Base-by-base conservation (phyloP, 2,113 vertebrate genomes). In the Suncus etruscus region DNA sequence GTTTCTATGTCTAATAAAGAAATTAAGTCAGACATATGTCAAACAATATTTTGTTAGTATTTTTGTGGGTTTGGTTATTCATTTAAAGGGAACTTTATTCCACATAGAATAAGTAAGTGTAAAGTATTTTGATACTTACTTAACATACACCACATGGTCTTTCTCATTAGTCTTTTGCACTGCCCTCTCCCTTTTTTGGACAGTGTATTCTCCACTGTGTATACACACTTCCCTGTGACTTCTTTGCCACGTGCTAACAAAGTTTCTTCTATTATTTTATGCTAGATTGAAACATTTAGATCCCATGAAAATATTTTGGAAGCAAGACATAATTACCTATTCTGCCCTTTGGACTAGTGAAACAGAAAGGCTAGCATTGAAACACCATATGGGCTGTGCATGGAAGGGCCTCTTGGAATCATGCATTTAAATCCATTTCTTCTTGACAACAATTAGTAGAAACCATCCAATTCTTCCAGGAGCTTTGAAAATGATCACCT, bases 401-500 rank as follows among this genome's bases (percentile, higher is more conserved):
- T 89, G 70, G 39, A 50, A 69, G 92, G 83, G 70, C 29, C 80
- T 83, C 45, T 86, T 94, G 86, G 93, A 96, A 92, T 24, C 74
- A 72, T 66, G 22, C 82, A 80, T 94, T 95, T 91, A 95, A 95
- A 94, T 95, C 93, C 82, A 93, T 96, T 94, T 95, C 92, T 96
- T 95, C 68, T 90, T 80, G 83, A 96, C 91, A 97, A 94, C 50
- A 77, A 97, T 96, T 95, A 95, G 83, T 91, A 89, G 83, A 96
- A 96, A 93, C 96, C 87, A 89, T 88, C 89, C 94, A 97, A 84
- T 97, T 98, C 50, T 97, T 96, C 91, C 68, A 96, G 93, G 65
- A 90, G 90, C 93, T 97, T 96, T 92, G 95, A 92, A 97, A 97
- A 95, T 51, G 89, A 90, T 97, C 95, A 97, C 97, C 97, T 97